phyloP scores from a whole-genome alignment of 2,113 vertebrate genomes.

The Peromyscus polionotus region DNA sequence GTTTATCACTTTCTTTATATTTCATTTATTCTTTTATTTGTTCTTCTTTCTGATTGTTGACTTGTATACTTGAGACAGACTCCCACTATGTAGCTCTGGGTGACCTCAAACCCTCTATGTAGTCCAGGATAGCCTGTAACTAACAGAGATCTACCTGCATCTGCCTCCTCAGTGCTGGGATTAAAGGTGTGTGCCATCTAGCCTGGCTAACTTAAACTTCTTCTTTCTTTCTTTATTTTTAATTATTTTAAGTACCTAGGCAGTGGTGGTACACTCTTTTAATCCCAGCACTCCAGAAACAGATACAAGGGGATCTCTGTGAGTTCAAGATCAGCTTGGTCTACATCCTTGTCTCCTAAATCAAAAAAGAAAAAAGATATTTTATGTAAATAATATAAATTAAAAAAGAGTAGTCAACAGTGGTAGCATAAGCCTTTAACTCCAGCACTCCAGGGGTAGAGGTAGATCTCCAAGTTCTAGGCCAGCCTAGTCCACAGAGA shows the following conservation, averaged over 20 bases:
- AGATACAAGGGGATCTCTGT: not conserved
- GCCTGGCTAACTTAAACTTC: not conserved
- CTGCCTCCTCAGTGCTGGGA: not conserved
- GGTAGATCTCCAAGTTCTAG: too few species aligned
- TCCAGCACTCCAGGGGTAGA: too few species aligned
- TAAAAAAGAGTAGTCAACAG: too few species aligned
- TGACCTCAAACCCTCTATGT: not conserved
- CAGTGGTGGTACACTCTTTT: not conserved
- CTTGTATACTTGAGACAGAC: not conserved
- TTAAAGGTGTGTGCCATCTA: not conserved
- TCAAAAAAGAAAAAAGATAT: not conserved
- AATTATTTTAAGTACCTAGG: not conserved
- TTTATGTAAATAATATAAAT: not conserved
- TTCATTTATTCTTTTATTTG: not conserved
- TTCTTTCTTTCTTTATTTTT: not conserved
- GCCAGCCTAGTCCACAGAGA: too few species aligned
- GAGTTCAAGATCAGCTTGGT: too few species aligned
- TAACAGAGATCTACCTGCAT: not conserved
- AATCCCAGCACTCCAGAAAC: not conserved
- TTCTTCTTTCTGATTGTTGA: not conserved
- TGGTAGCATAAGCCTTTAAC: too few species aligned
- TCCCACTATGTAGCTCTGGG: not conserved
- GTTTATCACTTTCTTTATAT: not conserved
- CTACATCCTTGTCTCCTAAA: not conserved
- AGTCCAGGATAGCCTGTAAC: not conserved